Percentiles rank a stretch among this genome's conserved stretches.
These are phyloP conservation scores for Geopemphigus sp. DNA, from an alignment of 1,140 invertebrate genomes.

Conservation along the genomic window DNA sequence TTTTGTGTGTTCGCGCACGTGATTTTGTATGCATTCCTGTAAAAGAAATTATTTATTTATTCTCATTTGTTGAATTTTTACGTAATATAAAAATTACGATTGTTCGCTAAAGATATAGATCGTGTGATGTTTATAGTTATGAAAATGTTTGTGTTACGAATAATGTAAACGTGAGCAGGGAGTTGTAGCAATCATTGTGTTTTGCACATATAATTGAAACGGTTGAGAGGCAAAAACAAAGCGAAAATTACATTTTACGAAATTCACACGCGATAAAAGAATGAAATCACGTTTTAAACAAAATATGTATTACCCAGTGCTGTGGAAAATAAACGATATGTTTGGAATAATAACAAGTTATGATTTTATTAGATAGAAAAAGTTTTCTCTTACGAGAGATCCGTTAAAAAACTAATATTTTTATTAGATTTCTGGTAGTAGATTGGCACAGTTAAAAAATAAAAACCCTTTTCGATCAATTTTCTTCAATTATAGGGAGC, in stretches of 20 bases:
- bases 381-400: neutral
- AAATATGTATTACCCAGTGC: neutral
- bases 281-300: neutral
- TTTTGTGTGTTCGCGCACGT: too few relatives aligned
- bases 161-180: neutral
- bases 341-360: neutral
- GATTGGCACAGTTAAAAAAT: neutral
- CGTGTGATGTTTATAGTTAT: neutral
- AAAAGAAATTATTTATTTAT: too few relatives aligned
- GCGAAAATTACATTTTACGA: neutral
- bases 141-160: neutral
- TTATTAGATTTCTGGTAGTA: neutral
- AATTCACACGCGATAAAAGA: neutral
- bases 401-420: neutral
- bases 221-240: too few relatives aligned
- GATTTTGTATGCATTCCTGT: too few relatives aligned
- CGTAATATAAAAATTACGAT: neutral
- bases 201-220: neutral
- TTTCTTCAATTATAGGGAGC: constrained; percentile 17
- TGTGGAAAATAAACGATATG: neutral
- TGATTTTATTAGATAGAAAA: neutral
- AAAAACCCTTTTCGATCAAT: constrained; percentile 26
- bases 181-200: neutral
- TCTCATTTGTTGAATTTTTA: neutral
- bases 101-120: neutral